Percentiles rank a stretch among this genome's conserved stretches.
Conservation (phyloP, 2,888 invertebrate genomes). For the Ernsta delagoae region DNA sequence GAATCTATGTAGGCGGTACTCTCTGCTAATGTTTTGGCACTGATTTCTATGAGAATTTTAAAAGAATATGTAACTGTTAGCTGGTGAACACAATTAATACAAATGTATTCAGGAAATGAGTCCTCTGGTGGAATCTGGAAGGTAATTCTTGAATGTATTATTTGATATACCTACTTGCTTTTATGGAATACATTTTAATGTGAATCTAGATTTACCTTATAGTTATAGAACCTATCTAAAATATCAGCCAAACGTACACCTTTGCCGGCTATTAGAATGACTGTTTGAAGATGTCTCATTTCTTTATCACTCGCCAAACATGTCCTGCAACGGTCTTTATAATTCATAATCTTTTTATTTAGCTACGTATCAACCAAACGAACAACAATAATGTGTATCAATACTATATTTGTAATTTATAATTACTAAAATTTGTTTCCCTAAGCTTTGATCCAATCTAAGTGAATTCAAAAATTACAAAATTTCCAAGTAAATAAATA, state of each 20-base stretch:
- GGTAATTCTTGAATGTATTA: not conserved
- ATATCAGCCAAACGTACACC: conserved; percentile 68
- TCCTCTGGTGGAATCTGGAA: conserved; percentile 60
- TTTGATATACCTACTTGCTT: not conserved
- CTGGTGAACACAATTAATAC: conserved; percentile 75
- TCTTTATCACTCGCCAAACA: conserved; percentile 67
- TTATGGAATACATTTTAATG: not conserved
- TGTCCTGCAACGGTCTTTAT: conserved; percentile 68
- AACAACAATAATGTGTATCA: no score
- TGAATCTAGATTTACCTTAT: conserved; percentile 55
- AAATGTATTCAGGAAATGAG: conserved; percentile 65
- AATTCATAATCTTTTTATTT: conserved; percentile 54
- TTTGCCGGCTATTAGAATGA: conserved; percentile 63
- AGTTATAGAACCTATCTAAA: conserved; percentile 69
- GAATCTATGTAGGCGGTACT: conserved; percentile 50
- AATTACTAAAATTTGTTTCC: no score
- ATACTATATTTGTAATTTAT: no score
- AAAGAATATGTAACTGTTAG: conserved; percentile 78
- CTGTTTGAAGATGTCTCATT: conserved; percentile 67
- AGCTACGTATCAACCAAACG: no score
- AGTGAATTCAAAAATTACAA: no score
- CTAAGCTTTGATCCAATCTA: no score
- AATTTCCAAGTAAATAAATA: no score
- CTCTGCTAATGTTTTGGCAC: conserved; percentile 60
- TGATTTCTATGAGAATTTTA: conserved; percentile 72